Conservation (phyloP, 2,113 vertebrate genomes). For the Megaceryle maxima region DNA sequence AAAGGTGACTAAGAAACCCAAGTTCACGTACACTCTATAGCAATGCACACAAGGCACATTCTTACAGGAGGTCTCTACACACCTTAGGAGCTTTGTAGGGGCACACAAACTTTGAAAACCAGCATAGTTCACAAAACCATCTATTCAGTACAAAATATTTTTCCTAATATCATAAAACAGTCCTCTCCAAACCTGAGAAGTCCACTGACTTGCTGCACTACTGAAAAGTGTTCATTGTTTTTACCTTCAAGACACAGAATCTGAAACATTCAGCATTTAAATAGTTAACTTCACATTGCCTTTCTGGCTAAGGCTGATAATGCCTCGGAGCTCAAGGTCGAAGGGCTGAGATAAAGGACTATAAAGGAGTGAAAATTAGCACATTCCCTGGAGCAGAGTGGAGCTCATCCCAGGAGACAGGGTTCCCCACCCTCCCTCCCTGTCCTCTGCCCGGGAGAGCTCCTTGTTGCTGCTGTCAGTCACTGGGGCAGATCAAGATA, state of each 20-base stretch:
- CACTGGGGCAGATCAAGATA: constrained; percentile 70
- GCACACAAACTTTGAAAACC: background rate
- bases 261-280: background rate
- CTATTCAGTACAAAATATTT: background rate
- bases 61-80: background rate
- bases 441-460: constrained; percentile 57
- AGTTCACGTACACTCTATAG: background rate
- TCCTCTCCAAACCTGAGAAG: background rate
- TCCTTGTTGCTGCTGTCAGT: constrained; percentile 63
- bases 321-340: constrained; percentile 64
- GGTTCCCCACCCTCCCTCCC: background rate
- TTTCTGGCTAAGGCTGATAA: constrained; percentile 32
- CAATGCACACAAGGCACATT: background rate
- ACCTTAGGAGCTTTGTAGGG: background rate
- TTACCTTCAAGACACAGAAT: background rate
- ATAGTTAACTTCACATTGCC: constrained; percentile 38
- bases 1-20: background rate
- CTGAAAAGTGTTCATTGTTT: background rate
- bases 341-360: constrained; percentile 56
- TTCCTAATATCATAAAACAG: background rate
- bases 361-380: constrained; percentile 66
- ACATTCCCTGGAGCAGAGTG: constrained; percentile 59
- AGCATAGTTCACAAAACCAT: background rate
- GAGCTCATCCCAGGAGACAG: constrained; percentile 26
- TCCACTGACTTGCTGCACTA: background rate